Evolutionary conservation across 2,797 vertebrate genomes (phyloP).

Genomic region (Molossus molossus): DNA sequence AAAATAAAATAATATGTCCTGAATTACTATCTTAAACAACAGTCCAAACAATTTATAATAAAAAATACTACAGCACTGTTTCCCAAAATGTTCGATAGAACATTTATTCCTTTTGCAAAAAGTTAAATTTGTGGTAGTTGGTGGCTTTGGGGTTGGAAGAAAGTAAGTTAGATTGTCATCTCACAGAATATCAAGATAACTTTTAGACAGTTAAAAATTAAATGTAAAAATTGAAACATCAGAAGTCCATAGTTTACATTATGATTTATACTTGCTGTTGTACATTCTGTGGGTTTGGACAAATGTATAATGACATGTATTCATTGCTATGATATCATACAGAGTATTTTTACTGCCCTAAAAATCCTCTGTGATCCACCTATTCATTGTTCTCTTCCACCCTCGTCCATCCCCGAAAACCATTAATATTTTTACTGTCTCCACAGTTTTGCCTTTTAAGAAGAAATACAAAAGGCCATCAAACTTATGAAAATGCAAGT

Average conservation of each 20-base stretch:
- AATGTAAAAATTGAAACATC: slow-evolving; percentile 41
- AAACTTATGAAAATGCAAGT: slow-evolving; percentile 35
- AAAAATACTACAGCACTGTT: background rate
- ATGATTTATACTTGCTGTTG: background rate
- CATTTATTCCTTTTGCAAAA: background rate
- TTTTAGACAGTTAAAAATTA: slow-evolving; percentile 44
- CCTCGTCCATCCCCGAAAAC: background rate
- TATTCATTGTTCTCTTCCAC: background rate
- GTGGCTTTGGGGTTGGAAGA: background rate
- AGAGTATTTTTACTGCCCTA: background rate
- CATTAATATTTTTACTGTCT: background rate
- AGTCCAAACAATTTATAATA: slow-evolving; percentile 37
- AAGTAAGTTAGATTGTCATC: slow-evolving; percentile 2
- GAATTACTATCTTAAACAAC: slow-evolving; percentile 40
- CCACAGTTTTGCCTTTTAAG: background rate
- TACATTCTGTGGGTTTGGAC: background rate
- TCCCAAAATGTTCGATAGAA: background rate
- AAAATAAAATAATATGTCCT: slow-evolving; percentile 45
- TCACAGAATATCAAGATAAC: background rate
- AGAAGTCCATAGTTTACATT: background rate
- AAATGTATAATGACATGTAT: background rate
- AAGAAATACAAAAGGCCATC: slow-evolving; percentile 15
- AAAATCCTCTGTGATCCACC: background rate
- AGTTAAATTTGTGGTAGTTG: background rate
- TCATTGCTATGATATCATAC: background rate